These are phyloP conservation scores for Crambe crambe DNA, from an alignment of 37 sponge, comb jelly and placozoan species.

Conservation along the genomic window DNA sequence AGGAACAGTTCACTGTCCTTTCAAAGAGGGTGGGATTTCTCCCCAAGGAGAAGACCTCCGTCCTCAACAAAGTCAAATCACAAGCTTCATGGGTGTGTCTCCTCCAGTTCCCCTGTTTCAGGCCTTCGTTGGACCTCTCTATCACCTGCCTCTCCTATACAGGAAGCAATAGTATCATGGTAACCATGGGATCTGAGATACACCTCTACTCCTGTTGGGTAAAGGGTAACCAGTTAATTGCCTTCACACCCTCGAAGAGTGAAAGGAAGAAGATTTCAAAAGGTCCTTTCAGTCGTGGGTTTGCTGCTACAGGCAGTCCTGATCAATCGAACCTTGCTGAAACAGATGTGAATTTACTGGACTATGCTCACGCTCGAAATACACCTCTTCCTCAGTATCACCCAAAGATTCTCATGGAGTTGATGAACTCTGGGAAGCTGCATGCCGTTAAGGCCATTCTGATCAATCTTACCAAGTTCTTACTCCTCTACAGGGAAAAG, in stretches of 20 bases:
- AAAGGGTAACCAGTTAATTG: neutral
- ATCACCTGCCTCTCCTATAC: conserved; percentile 49
- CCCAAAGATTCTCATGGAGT: conserved; percentile 80
- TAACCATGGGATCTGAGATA: conserved; percentile 45
- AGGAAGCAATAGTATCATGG: conserved; percentile 63
- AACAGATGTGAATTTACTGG: conserved; percentile 25
- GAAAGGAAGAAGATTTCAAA: neutral
- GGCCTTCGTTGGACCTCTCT: conserved; percentile 22
- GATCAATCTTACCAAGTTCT: conserved; percentile 64
- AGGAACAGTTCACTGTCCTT: neutral
- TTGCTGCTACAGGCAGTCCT: neutral
- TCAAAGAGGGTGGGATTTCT: neutral
- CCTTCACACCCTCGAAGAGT: neutral
- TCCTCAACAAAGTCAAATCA: neutral
- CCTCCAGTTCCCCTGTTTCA: conserved; percentile 45
- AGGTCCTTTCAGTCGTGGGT: neutral
- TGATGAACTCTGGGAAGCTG: conserved; percentile 84
- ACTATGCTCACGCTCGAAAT: conserved; percentile 61
- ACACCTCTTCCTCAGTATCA: conserved; percentile 89
- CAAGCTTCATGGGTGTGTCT: conserved; percentile 47
- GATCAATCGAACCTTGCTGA: neutral
- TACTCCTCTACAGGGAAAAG: conserved; percentile 40
- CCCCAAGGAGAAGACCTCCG: neutral
- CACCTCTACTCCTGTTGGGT: conserved; percentile 69
- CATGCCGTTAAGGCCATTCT: conserved; percentile 75